A percentile compares a stretch with the other conserved stretches of the same genome.
phyloP scores from a whole-genome alignment of 2,888 invertebrate species.

The Yponomeuta plumbellus region DNA sequence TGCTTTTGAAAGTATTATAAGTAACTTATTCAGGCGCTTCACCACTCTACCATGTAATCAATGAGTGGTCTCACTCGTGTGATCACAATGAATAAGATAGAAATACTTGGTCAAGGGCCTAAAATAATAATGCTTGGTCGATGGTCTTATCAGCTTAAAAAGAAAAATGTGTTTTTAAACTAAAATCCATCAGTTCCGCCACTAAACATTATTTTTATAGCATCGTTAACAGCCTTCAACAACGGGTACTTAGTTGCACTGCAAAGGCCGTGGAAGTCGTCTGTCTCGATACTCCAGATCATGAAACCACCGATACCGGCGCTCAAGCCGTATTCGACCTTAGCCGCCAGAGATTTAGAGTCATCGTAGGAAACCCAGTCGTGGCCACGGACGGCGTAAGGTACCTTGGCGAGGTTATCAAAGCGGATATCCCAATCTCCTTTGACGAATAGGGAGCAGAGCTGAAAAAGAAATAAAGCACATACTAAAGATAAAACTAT shows the following conservation, averaged over 20 bases:
- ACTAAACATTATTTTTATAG: slow-evolving; percentile 24
- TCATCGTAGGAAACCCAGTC: slow-evolving; percentile 86
- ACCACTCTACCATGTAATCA: too few species aligned
- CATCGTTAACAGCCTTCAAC: slow-evolving; percentile 73
- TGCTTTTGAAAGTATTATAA: too few species aligned
- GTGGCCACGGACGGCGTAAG: slow-evolving; percentile 75
- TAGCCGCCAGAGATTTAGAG: slow-evolving; percentile 66
- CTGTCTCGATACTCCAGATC: slow-evolving; percentile 89
- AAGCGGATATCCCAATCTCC: slow-evolving; percentile 73
- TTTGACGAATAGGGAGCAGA: slow-evolving; percentile 67
- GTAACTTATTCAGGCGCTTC: too few species aligned
- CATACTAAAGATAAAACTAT: too few species aligned
- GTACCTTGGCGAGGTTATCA: slow-evolving; percentile 76
- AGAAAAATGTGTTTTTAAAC: too few species aligned
- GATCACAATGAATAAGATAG: too few species aligned
- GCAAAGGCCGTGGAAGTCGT: slow-evolving; percentile 82
- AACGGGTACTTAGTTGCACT: slow-evolving; percentile 72
- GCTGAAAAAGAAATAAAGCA: too few species aligned
- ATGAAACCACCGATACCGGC: slow-evolving; percentile 77
- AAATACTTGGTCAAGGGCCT: too few species aligned
- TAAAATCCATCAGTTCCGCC: too few species aligned
- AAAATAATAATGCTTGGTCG: too few species aligned
- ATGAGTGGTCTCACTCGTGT: too few species aligned
- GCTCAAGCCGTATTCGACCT: slow-evolving; percentile 60
- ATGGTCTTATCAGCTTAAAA: too few species aligned